Evolutionary conservation across 2,113 vertebrate species (phyloP).

Genomic region (Lepidothrix coronata): DNA sequence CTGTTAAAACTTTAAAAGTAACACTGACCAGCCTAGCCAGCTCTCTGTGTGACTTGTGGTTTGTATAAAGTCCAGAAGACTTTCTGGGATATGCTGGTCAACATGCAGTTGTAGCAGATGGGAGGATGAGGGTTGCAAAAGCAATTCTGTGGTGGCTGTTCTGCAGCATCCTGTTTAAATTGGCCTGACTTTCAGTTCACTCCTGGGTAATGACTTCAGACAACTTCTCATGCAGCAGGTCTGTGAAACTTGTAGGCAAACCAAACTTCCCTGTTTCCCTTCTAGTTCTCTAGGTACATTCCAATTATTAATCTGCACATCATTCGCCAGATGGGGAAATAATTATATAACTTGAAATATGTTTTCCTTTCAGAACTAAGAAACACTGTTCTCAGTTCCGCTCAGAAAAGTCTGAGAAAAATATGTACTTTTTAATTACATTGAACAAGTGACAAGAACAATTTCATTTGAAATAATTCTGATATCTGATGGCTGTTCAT

Average conservation of each 20-base stretch:
- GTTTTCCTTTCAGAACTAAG: not conserved
- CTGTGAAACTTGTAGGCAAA: not conserved
- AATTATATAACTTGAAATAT: not conserved
- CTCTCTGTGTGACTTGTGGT: not conserved
- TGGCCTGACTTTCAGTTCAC: not conserved
- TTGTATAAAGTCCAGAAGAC: not conserved
- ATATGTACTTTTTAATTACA: not conserved
- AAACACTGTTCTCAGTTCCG: not conserved
- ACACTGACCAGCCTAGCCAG: not conserved
- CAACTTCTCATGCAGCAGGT: not conserved
- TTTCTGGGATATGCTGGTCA: not conserved
- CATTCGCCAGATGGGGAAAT: not conserved
- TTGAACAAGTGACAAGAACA: not conserved
- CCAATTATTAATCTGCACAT: not conserved
- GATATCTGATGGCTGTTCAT: not conserved
- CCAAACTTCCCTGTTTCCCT: not conserved
- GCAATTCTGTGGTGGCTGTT: not conserved
- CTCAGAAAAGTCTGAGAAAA: not conserved
- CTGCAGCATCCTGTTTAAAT: constrained; percentile 15
- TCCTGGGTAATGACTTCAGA: not conserved
- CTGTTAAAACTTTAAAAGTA: not conserved
- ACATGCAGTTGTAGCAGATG: not conserved
- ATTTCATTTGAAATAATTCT: not conserved
- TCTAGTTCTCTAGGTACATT: not conserved
- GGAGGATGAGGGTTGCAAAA: not conserved